A percentile compares a stretch with the other conserved stretches of the same genome.
Conservation (phyloP, 2,797 vertebrate species). For the Anguilla pacifica region DNA sequence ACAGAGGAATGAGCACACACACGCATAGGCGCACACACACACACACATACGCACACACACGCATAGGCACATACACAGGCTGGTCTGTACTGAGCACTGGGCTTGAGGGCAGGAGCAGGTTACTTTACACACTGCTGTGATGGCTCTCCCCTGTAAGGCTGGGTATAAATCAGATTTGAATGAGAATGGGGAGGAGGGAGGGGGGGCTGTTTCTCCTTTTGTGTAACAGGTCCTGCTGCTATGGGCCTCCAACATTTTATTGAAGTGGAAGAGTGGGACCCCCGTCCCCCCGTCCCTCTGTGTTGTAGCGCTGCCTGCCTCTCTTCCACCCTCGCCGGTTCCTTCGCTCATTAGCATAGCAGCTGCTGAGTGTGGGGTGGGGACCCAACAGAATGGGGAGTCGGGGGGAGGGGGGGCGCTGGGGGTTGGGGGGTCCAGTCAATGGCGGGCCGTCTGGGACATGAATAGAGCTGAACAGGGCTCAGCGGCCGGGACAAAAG, state of each 20-base stretch:
- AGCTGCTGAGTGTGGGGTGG: conserved; percentile 86
- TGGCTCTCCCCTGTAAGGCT: conserved; percentile 77
- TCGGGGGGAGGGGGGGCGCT: conserved; percentile 29
- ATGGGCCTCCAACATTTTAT: conserved; percentile 74
- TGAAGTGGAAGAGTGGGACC: conserved; percentile 75
- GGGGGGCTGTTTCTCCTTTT: conserved; percentile 63
- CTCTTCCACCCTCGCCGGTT: conserved; percentile 39
- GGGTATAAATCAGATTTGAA: conserved; percentile 89
- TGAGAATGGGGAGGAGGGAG: conserved; percentile 79
- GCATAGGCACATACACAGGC: conserved; percentile 52
- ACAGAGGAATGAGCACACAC: conserved; percentile 50
- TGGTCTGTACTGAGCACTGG: conserved; percentile 52
- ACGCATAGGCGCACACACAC: conserved; percentile 38
- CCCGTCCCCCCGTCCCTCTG: conserved; percentile 54
- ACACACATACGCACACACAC: conserved; percentile 35
- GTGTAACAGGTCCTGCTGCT: conserved; percentile 72
- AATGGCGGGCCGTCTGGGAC: conserved; percentile 79
- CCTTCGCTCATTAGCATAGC: conserved; percentile 89
- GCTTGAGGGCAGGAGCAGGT: conserved; percentile 65
- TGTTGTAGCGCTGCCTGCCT: conserved; percentile 58
- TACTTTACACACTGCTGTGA: conserved; percentile 84
- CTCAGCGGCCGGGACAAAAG: conserved; percentile 67
- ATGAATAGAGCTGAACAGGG: conserved; percentile 77
- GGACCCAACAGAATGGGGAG: conserved; percentile 68
- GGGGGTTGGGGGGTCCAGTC: conserved; percentile 66